A percentile compares a stretch with the other conserved stretches of the same genome.
Evolutionary conservation across 2,888 invertebrate species (phyloP).

Genomic region (Melanotus villosus): DNA sequence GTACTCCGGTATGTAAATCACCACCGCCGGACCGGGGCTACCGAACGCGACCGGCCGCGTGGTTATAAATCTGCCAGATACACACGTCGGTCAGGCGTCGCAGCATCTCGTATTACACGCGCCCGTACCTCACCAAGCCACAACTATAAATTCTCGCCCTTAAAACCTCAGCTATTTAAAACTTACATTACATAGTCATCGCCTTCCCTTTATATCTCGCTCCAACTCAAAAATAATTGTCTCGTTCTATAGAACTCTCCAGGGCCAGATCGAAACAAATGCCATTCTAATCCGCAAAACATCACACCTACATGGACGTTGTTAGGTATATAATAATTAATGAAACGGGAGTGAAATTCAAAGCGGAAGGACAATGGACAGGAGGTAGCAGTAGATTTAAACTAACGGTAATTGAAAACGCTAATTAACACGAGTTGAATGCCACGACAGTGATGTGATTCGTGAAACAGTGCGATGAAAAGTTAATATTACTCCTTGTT

Average conservation of each 20-base stretch:
- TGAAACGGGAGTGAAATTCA: constrained; percentile 13
- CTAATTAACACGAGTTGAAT: constrained; percentile 58
- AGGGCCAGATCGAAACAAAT: neutral
- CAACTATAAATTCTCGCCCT: constrained; percentile 54
- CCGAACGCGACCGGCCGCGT: constrained; percentile 57
- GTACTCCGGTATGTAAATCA: constrained; percentile 60
- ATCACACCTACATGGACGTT: neutral
- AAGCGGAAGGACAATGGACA: constrained; percentile 44
- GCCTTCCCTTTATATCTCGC: neutral
- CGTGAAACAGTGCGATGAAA: constrained; percentile 48
- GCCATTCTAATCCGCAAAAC: neutral
- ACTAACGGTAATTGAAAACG: constrained; percentile 58
- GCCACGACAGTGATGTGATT: constrained; percentile 50
- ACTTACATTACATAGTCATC: constrained; percentile 48
- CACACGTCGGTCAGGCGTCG: constrained; percentile 64
- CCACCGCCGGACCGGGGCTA: constrained; percentile 54
- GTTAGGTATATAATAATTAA: constrained; percentile 11
- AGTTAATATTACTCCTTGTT: constrained; percentile 55
- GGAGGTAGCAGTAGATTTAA: constrained; percentile 47
- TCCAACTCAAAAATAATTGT: no score
- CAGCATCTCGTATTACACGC: constrained; percentile 53
- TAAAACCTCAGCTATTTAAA: constrained; percentile 50
- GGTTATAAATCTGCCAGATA: constrained; percentile 65
- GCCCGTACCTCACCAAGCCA: constrained; percentile 52
- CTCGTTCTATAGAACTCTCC: no score